A percentile compares a stretch with the other conserved stretches of the same genome.
phyloP scores from a whole-genome alignment of 92 coral and sea anemone species.

The Porites lobata region DNA sequence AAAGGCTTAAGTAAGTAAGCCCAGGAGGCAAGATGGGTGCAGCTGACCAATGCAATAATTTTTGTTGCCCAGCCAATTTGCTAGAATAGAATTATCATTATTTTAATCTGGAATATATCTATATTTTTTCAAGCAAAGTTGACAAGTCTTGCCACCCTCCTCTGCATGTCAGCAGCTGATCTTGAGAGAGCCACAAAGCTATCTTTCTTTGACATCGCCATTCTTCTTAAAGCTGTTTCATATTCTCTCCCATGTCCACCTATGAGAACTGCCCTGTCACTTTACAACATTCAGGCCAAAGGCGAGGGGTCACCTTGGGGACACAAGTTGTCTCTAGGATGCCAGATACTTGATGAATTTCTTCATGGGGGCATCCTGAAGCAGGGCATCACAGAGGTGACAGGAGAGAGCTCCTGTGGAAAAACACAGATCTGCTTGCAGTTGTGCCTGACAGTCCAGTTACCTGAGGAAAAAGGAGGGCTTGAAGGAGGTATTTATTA shows the following conservation, averaged over 20 bases:
- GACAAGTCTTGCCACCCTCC: conserved; percentile 65
- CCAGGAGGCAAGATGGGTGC: too few relatives aligned
- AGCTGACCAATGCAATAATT: too few relatives aligned
- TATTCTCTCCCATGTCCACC: conserved; percentile 74
- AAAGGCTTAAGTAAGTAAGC: too few relatives aligned
- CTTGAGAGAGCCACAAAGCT: conserved; percentile 88
- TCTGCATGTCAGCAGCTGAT: conserved; percentile 90
- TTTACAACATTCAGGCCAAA: conserved; percentile 19
- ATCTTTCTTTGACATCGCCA: conserved; percentile 74
- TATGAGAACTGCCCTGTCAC: conserved; percentile 81
- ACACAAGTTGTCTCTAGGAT: conserved; percentile 77
- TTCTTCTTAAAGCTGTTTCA: conserved; percentile 82
- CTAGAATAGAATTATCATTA: neutral
- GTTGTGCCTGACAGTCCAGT: conserved; percentile 92
- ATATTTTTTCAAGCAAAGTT: conserved; percentile 61
- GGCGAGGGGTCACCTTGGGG: conserved; percentile 34
- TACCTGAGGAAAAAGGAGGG: conserved; percentile 82
- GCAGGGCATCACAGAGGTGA: conserved; percentile 89
- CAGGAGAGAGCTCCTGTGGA: conserved; percentile 95
- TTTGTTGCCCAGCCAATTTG: neutral
- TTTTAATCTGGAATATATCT: neutral
- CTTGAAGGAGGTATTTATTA: conserved; percentile 78
- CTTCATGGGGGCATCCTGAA: conserved; percentile 88
- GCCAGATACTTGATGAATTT: conserved; percentile 76
- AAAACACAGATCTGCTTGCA: conserved; percentile 96